A percentile compares a stretch with the other conserved stretches of the same genome.
phyloP scores from a whole-genome alignment of 2,888 invertebrate species.

The Coremacera marginata region DNA sequence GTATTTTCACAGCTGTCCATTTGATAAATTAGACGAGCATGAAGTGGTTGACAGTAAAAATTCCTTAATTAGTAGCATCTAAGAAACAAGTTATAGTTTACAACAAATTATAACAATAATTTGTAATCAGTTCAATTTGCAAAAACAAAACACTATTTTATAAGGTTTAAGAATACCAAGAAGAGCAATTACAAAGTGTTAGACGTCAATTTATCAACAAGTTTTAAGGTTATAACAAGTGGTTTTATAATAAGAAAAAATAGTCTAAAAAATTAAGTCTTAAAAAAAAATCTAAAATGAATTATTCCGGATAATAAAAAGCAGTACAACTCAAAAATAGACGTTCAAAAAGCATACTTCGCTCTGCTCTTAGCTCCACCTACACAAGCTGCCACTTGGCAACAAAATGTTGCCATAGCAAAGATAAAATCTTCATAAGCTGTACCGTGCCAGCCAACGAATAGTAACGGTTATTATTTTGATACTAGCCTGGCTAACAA shows the following conservation, averaged over 20 bases:
- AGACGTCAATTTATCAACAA: no score
- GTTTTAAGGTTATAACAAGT: no score
- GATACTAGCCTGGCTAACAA: slow-evolving; percentile 14
- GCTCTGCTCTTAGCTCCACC: background rate
- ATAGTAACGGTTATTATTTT: slow-evolving; percentile 24
- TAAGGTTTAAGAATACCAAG: no score
- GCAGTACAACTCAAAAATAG: background rate
- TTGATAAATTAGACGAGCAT: no score
- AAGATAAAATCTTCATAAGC: background rate
- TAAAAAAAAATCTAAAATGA: background rate
- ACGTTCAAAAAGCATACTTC: background rate
- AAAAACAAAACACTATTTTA: no score
- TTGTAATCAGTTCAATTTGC: no score
- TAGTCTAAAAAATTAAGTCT: background rate
- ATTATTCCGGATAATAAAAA: background rate
- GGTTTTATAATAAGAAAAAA: background rate
- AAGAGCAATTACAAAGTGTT: no score
- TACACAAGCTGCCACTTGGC: background rate
- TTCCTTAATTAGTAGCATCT: no score
- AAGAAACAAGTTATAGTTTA: no score
- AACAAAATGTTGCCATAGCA: background rate
- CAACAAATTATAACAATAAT: no score
- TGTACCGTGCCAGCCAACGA: background rate
- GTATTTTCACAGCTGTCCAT: no score
- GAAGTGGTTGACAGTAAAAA: no score